These are phyloP conservation scores for Drosophila picticornis DNA, from an alignment of 2,888 invertebrate species.

Conservation along the genomic window DNA sequence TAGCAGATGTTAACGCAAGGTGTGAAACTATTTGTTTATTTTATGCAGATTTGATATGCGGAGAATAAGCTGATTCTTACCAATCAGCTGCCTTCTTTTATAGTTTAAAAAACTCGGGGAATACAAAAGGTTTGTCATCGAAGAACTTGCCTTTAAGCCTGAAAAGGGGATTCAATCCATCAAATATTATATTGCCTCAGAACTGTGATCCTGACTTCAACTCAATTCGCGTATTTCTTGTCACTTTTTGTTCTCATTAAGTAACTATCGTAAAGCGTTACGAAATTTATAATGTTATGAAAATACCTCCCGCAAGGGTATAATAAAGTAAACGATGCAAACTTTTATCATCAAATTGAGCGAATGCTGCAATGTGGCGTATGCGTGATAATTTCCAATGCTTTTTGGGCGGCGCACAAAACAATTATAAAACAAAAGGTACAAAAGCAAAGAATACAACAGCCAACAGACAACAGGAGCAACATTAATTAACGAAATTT, in stretches of 20 bases:
- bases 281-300: neutral
- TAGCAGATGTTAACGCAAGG: neutral
- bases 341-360: constrained; percentile 65
- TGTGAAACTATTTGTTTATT: neutral
- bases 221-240: neutral
- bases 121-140: neutral
- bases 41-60: neutral
- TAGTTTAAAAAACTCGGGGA: neutral
- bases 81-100: neutral
- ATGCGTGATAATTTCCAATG: constrained; percentile 51
- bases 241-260: neutral
- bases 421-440: constrained; percentile 23
- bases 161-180: neutral
- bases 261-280: neutral
- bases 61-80: neutral
- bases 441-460: constrained; percentile 9
- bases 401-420: neutral
- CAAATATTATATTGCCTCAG: neutral
- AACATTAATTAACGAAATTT: constrained; percentile 62
- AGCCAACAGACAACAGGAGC: neutral
- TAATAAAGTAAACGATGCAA: constrained; percentile 32
- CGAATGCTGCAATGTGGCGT: constrained; percentile 33
- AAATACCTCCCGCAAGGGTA: neutral
- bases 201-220: neutral
- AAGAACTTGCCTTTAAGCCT: neutral